phyloP scores from a whole-genome alignment of 2,113 vertebrate genomes.

The Okapia johnstoni region DNA sequence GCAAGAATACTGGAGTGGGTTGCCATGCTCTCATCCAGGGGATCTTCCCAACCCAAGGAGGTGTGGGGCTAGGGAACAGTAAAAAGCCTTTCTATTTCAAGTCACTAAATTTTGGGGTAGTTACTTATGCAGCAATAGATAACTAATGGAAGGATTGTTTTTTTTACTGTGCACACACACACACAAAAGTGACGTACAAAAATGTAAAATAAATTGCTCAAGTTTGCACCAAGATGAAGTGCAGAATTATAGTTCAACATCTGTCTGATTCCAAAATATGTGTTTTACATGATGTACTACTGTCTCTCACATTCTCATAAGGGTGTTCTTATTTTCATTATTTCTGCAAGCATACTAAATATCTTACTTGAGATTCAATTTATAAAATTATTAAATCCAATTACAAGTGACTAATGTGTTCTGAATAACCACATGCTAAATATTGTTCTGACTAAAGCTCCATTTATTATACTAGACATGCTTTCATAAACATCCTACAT shows the following conservation, averaged over 20 bases:
- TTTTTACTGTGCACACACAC: neutral
- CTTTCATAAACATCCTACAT: neutral
- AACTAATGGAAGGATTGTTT: neutral
- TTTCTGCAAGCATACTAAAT: neutral
- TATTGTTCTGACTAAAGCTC: neutral
- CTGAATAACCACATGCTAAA: neutral
- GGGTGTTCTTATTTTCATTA: neutral
- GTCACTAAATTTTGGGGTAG: neutral
- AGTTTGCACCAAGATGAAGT: neutral
- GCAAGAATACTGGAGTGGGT: neutral
- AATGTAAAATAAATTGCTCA: neutral
- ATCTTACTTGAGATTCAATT: neutral
- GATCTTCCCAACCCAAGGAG: neutral
- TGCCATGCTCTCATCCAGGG: neutral
- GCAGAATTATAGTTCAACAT: neutral
- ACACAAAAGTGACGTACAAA: neutral
- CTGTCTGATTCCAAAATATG: neutral
- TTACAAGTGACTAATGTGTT: slow-evolving; percentile 31
- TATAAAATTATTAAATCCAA: neutral
- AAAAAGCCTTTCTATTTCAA: neutral
- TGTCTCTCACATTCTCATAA: neutral
- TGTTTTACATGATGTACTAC: neutral
- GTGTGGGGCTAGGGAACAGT: neutral
- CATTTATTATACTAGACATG: neutral
- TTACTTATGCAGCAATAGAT: neutral